These are phyloP conservation scores for Pemphigus obesinymphae DNA, from an alignment of 1,140 invertebrate species.

Conservation along the genomic window DNA sequence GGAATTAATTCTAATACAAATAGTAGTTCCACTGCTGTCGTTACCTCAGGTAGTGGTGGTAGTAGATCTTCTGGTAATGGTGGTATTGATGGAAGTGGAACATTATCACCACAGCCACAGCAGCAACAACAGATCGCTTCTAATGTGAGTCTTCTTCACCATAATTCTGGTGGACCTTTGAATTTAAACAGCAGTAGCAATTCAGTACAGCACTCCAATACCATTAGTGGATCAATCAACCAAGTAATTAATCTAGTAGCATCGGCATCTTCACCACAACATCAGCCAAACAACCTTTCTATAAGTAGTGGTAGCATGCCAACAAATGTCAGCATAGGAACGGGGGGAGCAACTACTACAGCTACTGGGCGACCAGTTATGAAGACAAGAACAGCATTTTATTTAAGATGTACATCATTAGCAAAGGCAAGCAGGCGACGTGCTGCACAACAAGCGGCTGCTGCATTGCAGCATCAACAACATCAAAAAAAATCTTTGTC, in stretches of 20 bases:
- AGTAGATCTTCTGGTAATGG: background rate
- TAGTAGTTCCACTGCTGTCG: background rate
- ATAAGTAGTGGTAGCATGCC: background rate
- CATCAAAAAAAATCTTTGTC: background rate
- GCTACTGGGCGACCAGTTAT: constrained; percentile 86
- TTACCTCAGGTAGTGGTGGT: background rate
- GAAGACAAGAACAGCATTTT: constrained; percentile 95
- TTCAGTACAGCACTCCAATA: background rate
- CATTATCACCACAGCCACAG: background rate
- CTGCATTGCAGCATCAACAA: background rate
- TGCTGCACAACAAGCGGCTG: background rate
- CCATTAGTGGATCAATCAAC: background rate
- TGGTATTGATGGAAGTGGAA: background rate
- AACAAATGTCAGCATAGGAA: background rate
- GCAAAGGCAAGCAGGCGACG: constrained; percentile 75
- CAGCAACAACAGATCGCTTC: background rate
- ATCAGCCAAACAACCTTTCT: background rate
- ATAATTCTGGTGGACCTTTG: constrained; percentile 5
- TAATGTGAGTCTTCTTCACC: background rate
- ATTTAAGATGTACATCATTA: constrained; percentile 81
- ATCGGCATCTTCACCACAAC: background rate
- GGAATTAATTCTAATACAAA: constrained; percentile 43
- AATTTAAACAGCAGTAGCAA: background rate
- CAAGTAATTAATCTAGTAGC: constrained; percentile 6
- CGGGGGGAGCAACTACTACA: constrained; percentile 52